Conservation (phyloP, 2,888 invertebrate species). For the Pollenia labialis region DNA sequence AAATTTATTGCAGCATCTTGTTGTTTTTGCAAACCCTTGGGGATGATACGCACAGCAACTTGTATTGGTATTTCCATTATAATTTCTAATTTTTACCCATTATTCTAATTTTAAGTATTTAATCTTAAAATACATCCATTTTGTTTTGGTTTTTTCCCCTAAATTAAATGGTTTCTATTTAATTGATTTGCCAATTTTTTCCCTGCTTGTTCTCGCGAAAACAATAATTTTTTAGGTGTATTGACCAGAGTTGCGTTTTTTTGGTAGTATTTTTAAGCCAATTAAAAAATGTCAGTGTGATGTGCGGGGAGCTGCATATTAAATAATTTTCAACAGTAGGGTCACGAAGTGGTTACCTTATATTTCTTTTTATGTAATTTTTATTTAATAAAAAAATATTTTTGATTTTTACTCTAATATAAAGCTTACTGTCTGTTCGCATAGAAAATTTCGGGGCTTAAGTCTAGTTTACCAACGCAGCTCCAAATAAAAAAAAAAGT, state of each 20-base stretch:
- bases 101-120: slow-evolving; percentile 16
- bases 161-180: slow-evolving; percentile 9
- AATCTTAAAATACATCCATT: slow-evolving; percentile 17
- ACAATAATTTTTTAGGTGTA: slow-evolving; percentile 62
- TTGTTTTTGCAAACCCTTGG: slow-evolving; percentile 84
- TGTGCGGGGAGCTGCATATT: too few species aligned
- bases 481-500: too few species aligned
- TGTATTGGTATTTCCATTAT: slow-evolving; percentile 89
- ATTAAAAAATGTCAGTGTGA: neutral
- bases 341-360: neutral
- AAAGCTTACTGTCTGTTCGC: too few species aligned
- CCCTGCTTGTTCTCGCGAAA: slow-evolving; percentile 43
- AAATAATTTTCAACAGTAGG: neutral
- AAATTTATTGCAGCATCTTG: slow-evolving; percentile 27
- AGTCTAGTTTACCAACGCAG: too few species aligned
- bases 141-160: slow-evolving; percentile 18
- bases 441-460: too few species aligned
- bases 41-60: slow-evolving; percentile 88
- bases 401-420: too few species aligned
- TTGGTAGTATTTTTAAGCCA: slow-evolving; percentile 17
- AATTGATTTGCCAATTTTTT: slow-evolving; percentile 54
- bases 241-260: slow-evolving; percentile 36
- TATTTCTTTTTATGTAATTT: too few species aligned
- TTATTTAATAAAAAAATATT: too few species aligned
- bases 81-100: slow-evolving; percentile 4